Evolutionary conservation across 30 jellyfish, hydroid and myxozoan genomes (phyloP), one percentile per base, ranked within the genome.

Genomic region (Hydra vulgaris): DNA sequence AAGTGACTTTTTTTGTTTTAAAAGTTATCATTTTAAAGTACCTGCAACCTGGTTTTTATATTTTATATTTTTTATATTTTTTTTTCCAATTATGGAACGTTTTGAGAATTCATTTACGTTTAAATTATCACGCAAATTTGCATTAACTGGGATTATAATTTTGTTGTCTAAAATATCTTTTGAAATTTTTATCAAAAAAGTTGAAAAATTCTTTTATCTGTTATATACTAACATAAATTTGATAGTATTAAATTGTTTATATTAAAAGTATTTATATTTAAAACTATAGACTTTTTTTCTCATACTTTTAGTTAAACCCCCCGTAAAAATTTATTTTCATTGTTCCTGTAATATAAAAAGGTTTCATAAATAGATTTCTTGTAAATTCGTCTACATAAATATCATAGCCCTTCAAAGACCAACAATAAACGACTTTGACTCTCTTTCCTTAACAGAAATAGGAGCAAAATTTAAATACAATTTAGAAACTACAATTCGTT

Each of bases 381-480:
- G n/a, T 12, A 40, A 3, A 40, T 40, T 3, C 12, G 12, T 40
- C 61, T 40, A 40, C n/a, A n/a, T n/a, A 40, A 40, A 40, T 40
- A 40, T 40, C 61, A 40, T 40, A 12, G 61, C 61, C 12, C 76
- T 23, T 69, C 5, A 8, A 69, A 69, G 76, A 69, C 76, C 76
- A 20, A 15, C 76, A 20, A 23, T 69, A 20, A 15, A 20, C 27
- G 15, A 20, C 15, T 69, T 69, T 69, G 76, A 69, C 76, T 20
- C 26, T 23, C 25, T 69, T 20, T 69, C 76, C 25, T 69, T 69
- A 23, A 23, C 76, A 20, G 76, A 69, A 69, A 69, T 69, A 20
- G 76, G 76, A 20, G 76, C 76, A 69, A 69, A 69, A 23, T 69
- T 69, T 8, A 69, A 69, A 69, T 69, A 69, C 76, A 15, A 69